phyloP scores from a whole-genome alignment of 2,888 invertebrate genomes.

The Neuroscelio doddi region DNA sequence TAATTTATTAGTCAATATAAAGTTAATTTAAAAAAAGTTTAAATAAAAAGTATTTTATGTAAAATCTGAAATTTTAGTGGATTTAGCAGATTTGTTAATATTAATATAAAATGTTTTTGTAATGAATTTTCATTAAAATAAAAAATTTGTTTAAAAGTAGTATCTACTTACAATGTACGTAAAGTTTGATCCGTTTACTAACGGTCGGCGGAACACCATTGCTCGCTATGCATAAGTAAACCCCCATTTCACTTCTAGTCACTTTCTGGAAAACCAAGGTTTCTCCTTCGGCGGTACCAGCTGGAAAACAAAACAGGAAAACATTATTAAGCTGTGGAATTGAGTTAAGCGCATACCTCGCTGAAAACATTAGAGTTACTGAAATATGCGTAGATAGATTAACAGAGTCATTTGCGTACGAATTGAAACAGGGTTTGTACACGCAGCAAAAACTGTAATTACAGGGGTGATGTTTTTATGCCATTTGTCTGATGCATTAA shows the following conservation, averaged over 20 bases:
- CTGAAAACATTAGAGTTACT: neutral
- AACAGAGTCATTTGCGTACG: slow-evolving; percentile 9
- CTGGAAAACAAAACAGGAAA: slow-evolving; percentile 72
- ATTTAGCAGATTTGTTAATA: slow-evolving; percentile 1
- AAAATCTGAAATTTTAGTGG: too few species aligned
- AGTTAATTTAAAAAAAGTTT: too few species aligned
- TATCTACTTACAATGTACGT: slow-evolving; percentile 90
- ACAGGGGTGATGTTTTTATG: slow-evolving; percentile 12
- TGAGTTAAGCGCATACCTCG: neutral
- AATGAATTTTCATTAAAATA: too few species aligned
- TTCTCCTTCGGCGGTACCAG: slow-evolving; percentile 84
- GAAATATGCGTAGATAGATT: slow-evolving; percentile 12
- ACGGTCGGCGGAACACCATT: slow-evolving; percentile 92
- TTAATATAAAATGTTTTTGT: too few species aligned
- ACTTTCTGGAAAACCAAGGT: slow-evolving; percentile 87
- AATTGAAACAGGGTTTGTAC: slow-evolving; percentile 13
- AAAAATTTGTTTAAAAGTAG: too few species aligned
- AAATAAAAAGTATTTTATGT: too few species aligned
- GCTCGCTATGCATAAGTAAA: slow-evolving; percentile 90
- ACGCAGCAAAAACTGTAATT: slow-evolving; percentile 16
- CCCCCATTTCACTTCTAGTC: slow-evolving; percentile 91
- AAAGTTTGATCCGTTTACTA: slow-evolving; percentile 92
- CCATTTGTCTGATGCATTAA: slow-evolving; percentile 34
- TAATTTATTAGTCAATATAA: too few species aligned
- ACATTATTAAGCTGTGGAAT: slow-evolving; percentile 11